Evolutionary conservation across 2,888 invertebrate species (phyloP), one percentile per base, ranked within the genome.

Genomic region (Eupithecia exiguata): DNA sequence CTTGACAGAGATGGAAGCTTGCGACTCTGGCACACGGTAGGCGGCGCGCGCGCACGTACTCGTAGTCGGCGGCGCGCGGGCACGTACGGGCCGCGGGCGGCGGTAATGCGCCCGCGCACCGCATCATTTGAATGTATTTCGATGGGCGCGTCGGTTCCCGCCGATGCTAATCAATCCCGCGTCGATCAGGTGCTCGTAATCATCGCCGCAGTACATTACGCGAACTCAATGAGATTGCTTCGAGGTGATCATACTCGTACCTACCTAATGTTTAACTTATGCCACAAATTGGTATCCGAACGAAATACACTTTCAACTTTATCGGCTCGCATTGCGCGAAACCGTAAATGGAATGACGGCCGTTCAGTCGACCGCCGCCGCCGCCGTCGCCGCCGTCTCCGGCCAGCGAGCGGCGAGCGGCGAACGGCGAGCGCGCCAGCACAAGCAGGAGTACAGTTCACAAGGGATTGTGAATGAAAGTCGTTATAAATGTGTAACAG

Each of bases 81-180:
- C 36, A 36, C 65, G 65, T 36, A 21, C 30, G 30, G 18, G 30
- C 35, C 30, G 35, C 16, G 7, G 36, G 63, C 14, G 0, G 68
- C 61, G 74, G 61, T 63, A 67, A 77, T 74, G 76, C 74, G 76
- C 77, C 76, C 61, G 69, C 65, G 71, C 66, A 72, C 70, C 61
- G 46, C 58, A 21, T 21, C 79, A 79, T 80, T 78, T 79, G 81
- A 81, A 82, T 79, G 82, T 80, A 77, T 79, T 78, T 74, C 77
- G 79, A 79, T 79, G 77, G 69, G 21, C 70, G 40, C 30, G 43
- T 21, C 53, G 40, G 35, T 30, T 70, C 67, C 40, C 46, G 43
- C 65, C 66, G 74, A 68, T 71, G 63, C 69, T 71, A 75, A 79
- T 76, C 72, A 74, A 74, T 79, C 62, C 78, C 49, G 49, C 79